These are phyloP conservation scores for Nephrotoma appendiculata DNA, from an alignment of 2,888 invertebrate genomes.

Conservation along the genomic window DNA sequence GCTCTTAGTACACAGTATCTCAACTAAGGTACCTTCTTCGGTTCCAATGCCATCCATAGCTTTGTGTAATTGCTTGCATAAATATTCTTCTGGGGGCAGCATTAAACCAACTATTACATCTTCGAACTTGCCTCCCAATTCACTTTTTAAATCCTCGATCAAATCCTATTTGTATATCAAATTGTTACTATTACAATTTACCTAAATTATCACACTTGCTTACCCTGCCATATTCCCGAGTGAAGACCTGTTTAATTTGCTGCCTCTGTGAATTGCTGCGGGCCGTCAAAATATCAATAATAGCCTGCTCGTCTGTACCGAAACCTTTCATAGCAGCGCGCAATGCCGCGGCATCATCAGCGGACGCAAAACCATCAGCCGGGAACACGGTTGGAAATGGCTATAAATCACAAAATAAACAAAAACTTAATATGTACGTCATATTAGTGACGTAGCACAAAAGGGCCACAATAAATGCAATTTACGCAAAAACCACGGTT, in stretches of 20 bases:
- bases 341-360: conserved; percentile 45
- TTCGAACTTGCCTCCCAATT: conserved; percentile 60
- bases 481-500: not conserved
- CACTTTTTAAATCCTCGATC: conserved; percentile 52
- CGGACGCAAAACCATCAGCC: conserved; percentile 41
- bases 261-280: conserved; percentile 56
- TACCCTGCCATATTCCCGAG: conserved; percentile 40
- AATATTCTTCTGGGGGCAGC: conserved; percentile 48
- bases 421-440: not conserved
- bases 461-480: not conserved
- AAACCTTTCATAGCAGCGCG: conserved; percentile 55
- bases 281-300: conserved; percentile 52
- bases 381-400: conserved; percentile 41
- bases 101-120: conserved; percentile 56
- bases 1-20: conserved; percentile 54
- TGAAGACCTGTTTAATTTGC: conserved; percentile 46
- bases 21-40: conserved; percentile 55
- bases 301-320: conserved; percentile 56
- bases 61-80: conserved; percentile 54
- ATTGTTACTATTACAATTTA: not conserved
- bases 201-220: not conserved
- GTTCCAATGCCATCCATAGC: conserved; percentile 64
- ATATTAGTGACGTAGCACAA: not conserved
- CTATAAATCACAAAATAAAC: conserved; percentile 11
- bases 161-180: conserved; percentile 25